These are phyloP conservation scores for Ceyx margarethae DNA, from an alignment of 2,113 vertebrate species.

Conservation along the genomic window DNA sequence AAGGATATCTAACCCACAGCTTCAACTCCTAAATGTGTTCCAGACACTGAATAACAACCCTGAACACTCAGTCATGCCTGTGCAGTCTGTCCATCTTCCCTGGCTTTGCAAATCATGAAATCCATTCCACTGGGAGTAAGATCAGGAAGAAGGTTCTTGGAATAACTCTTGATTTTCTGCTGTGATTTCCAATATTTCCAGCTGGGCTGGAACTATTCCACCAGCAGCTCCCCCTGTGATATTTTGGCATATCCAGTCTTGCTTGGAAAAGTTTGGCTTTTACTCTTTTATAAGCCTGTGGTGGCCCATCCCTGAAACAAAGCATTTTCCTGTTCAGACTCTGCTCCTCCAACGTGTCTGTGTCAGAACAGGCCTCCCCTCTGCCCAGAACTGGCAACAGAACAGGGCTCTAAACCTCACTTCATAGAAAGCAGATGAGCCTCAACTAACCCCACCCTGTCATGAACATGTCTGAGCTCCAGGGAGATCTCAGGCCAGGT, in stretches of 20 bases:
- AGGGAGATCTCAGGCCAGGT: neutral
- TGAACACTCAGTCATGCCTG: neutral
- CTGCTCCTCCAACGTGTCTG: neutral
- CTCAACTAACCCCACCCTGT: neutral
- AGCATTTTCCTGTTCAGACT: neutral
- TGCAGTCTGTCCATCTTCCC: neutral
- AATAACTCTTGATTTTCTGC: conserved; percentile 9
- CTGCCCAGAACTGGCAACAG: neutral
- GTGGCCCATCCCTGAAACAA: conserved; percentile 27
- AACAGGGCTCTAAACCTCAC: neutral
- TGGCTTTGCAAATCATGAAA: neutral
- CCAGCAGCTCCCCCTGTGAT: neutral
- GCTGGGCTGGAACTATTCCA: conserved; percentile 34
- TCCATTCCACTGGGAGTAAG: neutral
- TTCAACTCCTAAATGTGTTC: neutral
- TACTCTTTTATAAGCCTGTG: neutral
- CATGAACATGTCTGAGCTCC: neutral
- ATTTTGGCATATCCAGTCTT: neutral
- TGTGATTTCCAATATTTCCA: conserved; percentile 20
- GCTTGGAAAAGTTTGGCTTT: neutral
- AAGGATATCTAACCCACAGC: neutral
- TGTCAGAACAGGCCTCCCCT: neutral
- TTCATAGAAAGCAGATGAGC: neutral
- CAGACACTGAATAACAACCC: neutral
- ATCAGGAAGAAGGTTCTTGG: conserved; percentile 6